Conservation (phyloP, 2,113 vertebrate species). For the Herpailurus yagouaroundi region DNA sequence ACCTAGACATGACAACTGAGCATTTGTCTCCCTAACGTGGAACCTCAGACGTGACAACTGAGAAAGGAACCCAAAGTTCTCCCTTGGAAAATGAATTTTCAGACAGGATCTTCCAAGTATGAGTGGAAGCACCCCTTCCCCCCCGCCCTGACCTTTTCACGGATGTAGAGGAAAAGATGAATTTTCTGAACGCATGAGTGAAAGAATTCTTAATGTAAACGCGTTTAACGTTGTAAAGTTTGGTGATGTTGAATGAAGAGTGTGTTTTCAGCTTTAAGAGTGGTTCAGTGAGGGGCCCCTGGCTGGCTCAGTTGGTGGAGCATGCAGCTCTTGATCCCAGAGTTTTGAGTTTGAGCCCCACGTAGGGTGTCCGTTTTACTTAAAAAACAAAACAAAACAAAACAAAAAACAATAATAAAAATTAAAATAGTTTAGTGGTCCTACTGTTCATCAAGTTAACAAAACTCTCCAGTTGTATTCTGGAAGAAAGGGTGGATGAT, state of each 20-base stretch:
- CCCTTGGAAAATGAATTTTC: constrained; percentile 33
- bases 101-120: constrained; percentile 16
- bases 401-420: too few relatives aligned
- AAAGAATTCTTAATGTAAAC: background rate
- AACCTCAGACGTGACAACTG: background rate
- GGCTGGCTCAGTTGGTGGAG: too few relatives aligned
- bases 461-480: background rate
- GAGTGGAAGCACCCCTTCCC: background rate
- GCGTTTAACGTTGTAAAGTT: background rate
- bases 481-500: background rate
- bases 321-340: too few relatives aligned
- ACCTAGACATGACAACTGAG: background rate
- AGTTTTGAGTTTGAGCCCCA: too few relatives aligned
- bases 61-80: background rate
- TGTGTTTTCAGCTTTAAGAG: background rate
- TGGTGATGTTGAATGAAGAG: background rate
- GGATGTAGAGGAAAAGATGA: background rate
- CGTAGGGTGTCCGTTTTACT: too few relatives aligned
- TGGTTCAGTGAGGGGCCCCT: background rate
- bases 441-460: background rate
- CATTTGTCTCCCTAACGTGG: background rate
- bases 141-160: background rate
- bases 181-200: background rate
- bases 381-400: too few relatives aligned
- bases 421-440: background rate